Conservation (phyloP, 2,888 invertebrate genomes). For the Caenorhabditis macrosperma region DNA sequence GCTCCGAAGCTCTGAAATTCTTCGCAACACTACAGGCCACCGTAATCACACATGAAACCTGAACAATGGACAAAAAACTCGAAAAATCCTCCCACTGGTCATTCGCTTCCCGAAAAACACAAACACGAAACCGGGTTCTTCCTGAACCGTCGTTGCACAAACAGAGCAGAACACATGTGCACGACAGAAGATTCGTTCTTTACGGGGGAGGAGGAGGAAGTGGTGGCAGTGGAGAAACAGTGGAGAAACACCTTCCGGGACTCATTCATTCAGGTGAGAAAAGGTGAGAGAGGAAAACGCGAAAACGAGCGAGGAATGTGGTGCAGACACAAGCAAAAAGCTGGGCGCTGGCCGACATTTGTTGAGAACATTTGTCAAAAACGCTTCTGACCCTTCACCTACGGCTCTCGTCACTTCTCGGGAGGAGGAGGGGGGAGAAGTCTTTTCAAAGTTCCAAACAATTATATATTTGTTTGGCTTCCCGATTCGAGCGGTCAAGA, state of each 20-base stretch:
- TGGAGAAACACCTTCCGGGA: neutral
- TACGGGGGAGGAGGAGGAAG: neutral
- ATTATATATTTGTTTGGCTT: conserved; percentile 38
- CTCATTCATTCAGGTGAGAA: conserved; percentile 43
- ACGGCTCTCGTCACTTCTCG: neutral
- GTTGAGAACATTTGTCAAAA: conserved; percentile 59
- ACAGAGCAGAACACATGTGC: conserved; percentile 48
- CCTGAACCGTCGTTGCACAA: conserved; percentile 7
- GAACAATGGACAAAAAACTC: neutral
- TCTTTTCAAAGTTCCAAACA: conserved; percentile 21
- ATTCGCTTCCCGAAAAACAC: conserved; percentile 47
- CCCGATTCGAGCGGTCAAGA: neutral
- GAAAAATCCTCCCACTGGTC: conserved; percentile 31
- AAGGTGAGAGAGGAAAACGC: neutral
- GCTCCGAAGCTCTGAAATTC: too few relatives aligned
- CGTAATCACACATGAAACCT: neutral
- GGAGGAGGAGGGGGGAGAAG: neutral
- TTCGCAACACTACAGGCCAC: neutral
- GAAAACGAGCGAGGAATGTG: conserved; percentile 27
- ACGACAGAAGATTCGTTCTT: conserved; percentile 20
- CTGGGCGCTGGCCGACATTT: conserved; percentile 36
- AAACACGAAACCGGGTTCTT: conserved; percentile 26
- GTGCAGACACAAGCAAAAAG: conserved; percentile 28
- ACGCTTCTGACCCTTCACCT: conserved; percentile 27
- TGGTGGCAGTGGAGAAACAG: neutral